Evolutionary conservation across 2,888 invertebrate species (phyloP), one percentile per base, ranked within the genome.

Genomic region (Penaeus monodon): DNA sequence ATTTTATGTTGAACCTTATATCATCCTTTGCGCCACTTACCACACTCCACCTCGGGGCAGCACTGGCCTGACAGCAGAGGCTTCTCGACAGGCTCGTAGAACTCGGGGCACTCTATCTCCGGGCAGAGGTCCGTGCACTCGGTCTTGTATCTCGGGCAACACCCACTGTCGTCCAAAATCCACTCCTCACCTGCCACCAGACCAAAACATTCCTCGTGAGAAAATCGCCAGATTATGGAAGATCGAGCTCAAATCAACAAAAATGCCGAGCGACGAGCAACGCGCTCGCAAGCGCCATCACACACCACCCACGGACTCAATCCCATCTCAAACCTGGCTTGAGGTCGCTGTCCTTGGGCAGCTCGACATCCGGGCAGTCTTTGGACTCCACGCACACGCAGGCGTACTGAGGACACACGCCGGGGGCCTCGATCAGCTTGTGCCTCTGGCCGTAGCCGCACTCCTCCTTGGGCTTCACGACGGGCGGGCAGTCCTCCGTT

Each of bases 41-140:
- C 94, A 91, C 97, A 97, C 0, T 93, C 92, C 89, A 94, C 94
- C 33, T 93, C 92, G 0, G 95, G 94, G 91, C 97, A 97, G 91
- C 97, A 97, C 79, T 93, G 92, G 20, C 85, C 90, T 63, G 90
- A 84, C 12, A 88, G 66, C 12, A 83, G 63, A 29, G 89, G 88
- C 24, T 87, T 73, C 33, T 89, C 78, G 68, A 84, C 83, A 10
- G 86, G 81, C 8, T 93, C 93, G 90, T 95, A 94, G 92, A 94
- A 95, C 89, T 94, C 93, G 2, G 94, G 94, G 90, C 96, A 96
- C 0, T 91, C 90, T 0, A 94, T 94, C n/a, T 91, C 89, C 0
- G 96, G 95, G 91, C 97, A 97, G 1, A 92, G 92, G 20, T 94
- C 94, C 0, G 93, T 94, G 91, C 97, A 97, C 3, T 94, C 91